Evolutionary conservation across 2,797 vertebrate genomes (phyloP).

Genomic region (Helostoma temminkii): DNA sequence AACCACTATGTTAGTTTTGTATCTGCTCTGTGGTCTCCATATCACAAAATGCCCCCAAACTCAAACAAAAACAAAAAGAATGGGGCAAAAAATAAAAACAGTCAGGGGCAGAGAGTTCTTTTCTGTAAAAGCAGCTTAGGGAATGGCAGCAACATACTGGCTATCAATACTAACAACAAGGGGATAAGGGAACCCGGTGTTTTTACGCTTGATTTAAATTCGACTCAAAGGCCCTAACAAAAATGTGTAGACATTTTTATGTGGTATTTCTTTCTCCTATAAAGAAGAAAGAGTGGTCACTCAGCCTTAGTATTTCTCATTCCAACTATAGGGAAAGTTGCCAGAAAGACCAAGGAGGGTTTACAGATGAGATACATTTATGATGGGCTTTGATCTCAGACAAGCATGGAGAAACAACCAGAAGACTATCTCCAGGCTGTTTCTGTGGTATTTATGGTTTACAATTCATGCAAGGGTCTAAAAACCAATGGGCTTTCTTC

Average conservation of each 20-base stretch:
- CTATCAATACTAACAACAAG: background rate
- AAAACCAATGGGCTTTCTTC: background rate
- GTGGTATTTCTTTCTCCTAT: constrained; percentile 38
- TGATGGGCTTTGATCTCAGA: constrained; percentile 47
- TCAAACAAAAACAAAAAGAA: background rate
- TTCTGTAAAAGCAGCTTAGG: background rate
- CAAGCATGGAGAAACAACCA: constrained; percentile 13
- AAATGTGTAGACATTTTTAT: constrained; percentile 33
- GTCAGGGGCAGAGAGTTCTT: constrained; percentile 1
- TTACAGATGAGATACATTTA: constrained; percentile 16
- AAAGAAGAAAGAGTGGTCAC: constrained; percentile 27
- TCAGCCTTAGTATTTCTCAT: constrained; percentile 37
- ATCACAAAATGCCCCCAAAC: background rate
- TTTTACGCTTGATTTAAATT: constrained; percentile 37
- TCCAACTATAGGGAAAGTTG: constrained; percentile 44
- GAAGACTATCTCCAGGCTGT: constrained; percentile 23
- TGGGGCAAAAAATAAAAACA: too few relatives aligned
- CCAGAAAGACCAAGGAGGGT: constrained; percentile 24
- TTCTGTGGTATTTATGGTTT: constrained; percentile 49
- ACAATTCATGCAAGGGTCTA: constrained; percentile 12
- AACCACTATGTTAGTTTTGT: constrained; percentile 1
- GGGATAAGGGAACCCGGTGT: constrained; percentile 4
- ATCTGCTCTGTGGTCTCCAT: constrained; percentile 7
- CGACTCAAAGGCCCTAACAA: constrained; percentile 20
- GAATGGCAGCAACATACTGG: constrained; percentile 14